Base-by-base conservation (phyloP, 2,888 invertebrate species). In the Melanotus villosus region DNA sequence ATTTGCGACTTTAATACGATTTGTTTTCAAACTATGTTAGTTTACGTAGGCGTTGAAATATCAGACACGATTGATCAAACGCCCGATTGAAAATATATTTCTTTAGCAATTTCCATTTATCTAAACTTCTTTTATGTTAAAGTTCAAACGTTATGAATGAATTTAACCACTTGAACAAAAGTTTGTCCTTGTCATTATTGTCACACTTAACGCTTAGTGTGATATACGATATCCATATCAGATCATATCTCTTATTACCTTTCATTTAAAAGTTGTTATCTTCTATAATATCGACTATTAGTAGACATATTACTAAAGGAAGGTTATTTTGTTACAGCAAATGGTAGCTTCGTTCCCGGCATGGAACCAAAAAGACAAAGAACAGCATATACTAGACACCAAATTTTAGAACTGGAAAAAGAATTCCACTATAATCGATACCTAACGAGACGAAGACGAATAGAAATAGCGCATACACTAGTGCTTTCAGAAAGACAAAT, bases 371-470 rank as follows among this genome's bases (percentile, higher is more conserved):
- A 98, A 85, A 90, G 98, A 73, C 97, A 98, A 84, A 90, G 98
- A 79, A 98, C 98, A 77, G 98, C 98, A 72, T 98, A 98, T 89
- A 98, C 98, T 71, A 91, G 98, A 85, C 97, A 97, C 88, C 98
- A 98, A 89, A 97, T 98, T 83, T 89, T 98, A 84, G 98, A 98
- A 86, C 88, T 98, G 82, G 98, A 98, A 85, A 98, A 98, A 85
- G 98, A 98, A 88, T 98, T 98, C 86, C 97, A 98, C 85, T 98
- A 94, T 89, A 98, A 98, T 89, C 91, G 96, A 82, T 98, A 98
- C 88, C 89, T 98, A 85, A 97, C 98, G 70, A 90, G 98, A 79
- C 90, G 98, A 84, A 89, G 98, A 87, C 89, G 98, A 84, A 97
- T 98, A 86, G 98, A 98, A 88, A 98, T 98, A 84, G 98, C 98